Percentiles rank a stretch among this genome's conserved stretches.
These are phyloP conservation scores for Copidosoma floridanum DNA, from an alignment of 1,140 invertebrate genomes.

Conservation along the genomic window DNA sequence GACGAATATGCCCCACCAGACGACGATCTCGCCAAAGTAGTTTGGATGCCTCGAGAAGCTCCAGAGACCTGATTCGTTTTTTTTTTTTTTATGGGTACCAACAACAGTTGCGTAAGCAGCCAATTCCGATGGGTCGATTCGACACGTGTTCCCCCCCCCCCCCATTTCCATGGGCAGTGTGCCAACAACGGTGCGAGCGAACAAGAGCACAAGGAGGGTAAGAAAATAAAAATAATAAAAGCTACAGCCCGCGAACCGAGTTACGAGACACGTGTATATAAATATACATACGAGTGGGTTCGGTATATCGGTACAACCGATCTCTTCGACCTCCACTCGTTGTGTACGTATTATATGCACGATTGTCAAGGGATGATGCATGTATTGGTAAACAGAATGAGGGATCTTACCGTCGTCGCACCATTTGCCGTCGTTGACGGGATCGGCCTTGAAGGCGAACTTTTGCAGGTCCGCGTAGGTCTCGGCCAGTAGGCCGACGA, in stretches of 20 bases:
- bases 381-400: too few relatives aligned
- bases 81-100: too few relatives aligned
- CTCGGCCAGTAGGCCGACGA: conserved; percentile 80
- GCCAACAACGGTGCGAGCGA: neutral
- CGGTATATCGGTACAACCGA: too few relatives aligned
- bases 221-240: neutral
- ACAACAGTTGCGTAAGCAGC: neutral
- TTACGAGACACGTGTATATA: too few relatives aligned
- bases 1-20: conserved; percentile 93
- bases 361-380: too few relatives aligned
- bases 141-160: neutral
- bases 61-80: conserved; percentile 74
- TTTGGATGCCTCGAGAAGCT: conserved; percentile 88
- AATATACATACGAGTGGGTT: too few relatives aligned
- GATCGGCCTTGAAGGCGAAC: conserved; percentile 83
- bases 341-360: too few relatives aligned
- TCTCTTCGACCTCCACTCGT: too few relatives aligned
- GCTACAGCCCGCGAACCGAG: too few relatives aligned
- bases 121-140: too few relatives aligned
- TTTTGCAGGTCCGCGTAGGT: conserved; percentile 90
- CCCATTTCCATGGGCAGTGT: neutral
- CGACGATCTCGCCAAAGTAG: conserved; percentile 90
- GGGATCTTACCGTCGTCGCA: conserved; percentile 80
- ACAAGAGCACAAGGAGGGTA: neutral
- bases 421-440: conserved; percentile 84